Evolutionary conservation across 2,113 vertebrate genomes (phyloP), one percentile per base, ranked within the genome.

Genomic region (Brachypteracias leptosomus): DNA sequence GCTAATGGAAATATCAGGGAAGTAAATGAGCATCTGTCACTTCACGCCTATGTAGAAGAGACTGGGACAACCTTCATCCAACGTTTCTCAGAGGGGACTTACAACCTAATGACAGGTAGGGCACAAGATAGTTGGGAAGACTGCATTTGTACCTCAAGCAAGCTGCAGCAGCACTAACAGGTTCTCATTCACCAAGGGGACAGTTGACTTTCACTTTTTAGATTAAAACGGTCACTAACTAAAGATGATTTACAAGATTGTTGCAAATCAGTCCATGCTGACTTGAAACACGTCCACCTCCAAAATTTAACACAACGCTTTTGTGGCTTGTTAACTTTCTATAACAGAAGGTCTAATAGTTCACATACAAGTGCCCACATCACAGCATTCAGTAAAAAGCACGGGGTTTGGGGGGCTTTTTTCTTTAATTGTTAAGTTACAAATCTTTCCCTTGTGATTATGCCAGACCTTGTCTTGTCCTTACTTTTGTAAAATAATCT

Each of bases 381-480:
- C 62, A 57, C 31, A 57, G 47, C 33, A 36, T 46, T 51, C 75
- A 46, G 3, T n/a, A 55, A 46, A 77, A 80, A 52, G 35, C 35
- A 47, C 21, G 57, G 52, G 26, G 49, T 89, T 33, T 16, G 2
- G 9, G 24, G 42, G 31, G 3, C 19, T 40, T 70, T 19, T 65
- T 55, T 33, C 13, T 67, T 58, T 71, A 68, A 31, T 21, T 66
- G 14, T 16, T 36, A 31, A 61, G 17, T 46, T 63, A 46, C 29
- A 81, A 77, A 75, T 44, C 33, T 89, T 93, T 75, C 42, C 73
- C 49, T 36, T 20, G 61, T 29, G 65, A 75, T 81, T 73, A 46
- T 10, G 84, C 25, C 76, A 81, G 65, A 90, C 65, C 79, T 67
- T 65, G 63, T 86, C 93, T 86, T 63, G 57, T 75, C 76, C 89